Base-by-base conservation (phyloP, 2,888 invertebrate species). In the Theretra japonica region DNA sequence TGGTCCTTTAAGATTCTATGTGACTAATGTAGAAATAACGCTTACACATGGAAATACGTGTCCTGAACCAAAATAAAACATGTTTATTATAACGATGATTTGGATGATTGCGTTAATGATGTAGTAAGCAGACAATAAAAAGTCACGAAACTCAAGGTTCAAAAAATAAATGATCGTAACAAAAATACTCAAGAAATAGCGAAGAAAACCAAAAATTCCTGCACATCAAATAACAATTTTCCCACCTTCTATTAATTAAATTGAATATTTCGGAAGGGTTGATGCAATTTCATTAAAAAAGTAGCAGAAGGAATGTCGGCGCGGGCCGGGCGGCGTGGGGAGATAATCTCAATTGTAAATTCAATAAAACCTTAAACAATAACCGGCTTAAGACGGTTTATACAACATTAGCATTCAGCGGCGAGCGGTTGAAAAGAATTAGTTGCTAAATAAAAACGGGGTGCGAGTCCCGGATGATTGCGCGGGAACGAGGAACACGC, bases 281-380 rank as follows among this genome's bases (percentile, higher is more conserved):
- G 77, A 73, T 60, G 56, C 79, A 81, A 87, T 83, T 85, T 81
- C 77, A 84, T 88, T 85, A 84, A 85, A 84, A 88, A 83, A 77
- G 83, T 84, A 83, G 81, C 79, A 79, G 75, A 70, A 74, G 73
- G 74, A 75, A 73, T 74, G 50, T 72, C 77, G 77, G 71, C 70
- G 65, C 75, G 75, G 28, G 71, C 74, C 74, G 33, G 69, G 72
- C 71, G 69, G 77, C 71, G 74, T 57, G 75, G 82, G 80, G 81
- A 81, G 83, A 82, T 88, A 85, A 89, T 89, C 84, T 80, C 79
- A 82, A 88, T 87, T 87, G 86, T 83, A 83, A 82, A 88, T 86
- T 86, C 83, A 88, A 88, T 87, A 86, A 88, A 84, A 88, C 83
- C 82, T 85, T 79, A 84, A 85, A 90, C 90, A 91, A 90, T 88